phyloP scores from a whole-genome alignment of 2,113 vertebrate species.

The Ranitomeya imitator region DNA sequence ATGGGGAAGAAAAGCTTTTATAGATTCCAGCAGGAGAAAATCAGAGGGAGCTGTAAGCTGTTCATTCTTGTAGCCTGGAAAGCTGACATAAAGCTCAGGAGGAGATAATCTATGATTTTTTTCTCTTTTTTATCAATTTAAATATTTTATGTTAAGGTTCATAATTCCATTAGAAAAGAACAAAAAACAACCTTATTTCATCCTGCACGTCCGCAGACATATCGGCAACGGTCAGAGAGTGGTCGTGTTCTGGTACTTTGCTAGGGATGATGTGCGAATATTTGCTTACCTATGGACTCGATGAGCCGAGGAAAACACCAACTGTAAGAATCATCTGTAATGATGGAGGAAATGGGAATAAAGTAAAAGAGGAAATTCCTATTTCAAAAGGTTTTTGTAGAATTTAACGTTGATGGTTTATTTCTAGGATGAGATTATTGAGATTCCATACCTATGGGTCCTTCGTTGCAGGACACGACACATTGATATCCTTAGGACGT shows the following conservation, averaged over 20 bases:
- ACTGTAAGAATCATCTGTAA: neutral
- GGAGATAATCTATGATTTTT: slow-evolving; percentile 35
- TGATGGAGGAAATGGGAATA: neutral
- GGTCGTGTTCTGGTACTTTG: neutral
- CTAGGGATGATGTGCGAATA: neutral
- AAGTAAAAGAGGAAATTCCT: neutral
- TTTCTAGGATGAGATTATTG: no score
- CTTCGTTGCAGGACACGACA: no score
- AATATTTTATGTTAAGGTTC: slow-evolving; percentile 29
- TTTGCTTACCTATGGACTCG: neutral
- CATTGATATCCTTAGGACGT: no score
- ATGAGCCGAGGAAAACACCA: neutral
- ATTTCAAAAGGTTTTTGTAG: neutral
- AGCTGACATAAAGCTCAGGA: slow-evolving; percentile 36
- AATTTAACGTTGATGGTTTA: neutral
- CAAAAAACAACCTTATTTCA: neutral
- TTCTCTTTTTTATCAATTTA: slow-evolving; percentile 27
- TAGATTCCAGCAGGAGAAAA: slow-evolving; percentile 13
- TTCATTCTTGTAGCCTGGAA: slow-evolving; percentile 25
- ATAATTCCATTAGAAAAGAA: slow-evolving; percentile 45
- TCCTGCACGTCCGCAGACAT: neutral
- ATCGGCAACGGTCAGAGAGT: neutral
- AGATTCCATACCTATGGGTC: neutral
- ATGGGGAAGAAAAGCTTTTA: slow-evolving; percentile 14
- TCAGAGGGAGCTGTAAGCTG: slow-evolving; percentile 34